phyloP scores from a whole-genome alignment of 2,113 vertebrate species.

The Oenanthe oenanthe region DNA sequence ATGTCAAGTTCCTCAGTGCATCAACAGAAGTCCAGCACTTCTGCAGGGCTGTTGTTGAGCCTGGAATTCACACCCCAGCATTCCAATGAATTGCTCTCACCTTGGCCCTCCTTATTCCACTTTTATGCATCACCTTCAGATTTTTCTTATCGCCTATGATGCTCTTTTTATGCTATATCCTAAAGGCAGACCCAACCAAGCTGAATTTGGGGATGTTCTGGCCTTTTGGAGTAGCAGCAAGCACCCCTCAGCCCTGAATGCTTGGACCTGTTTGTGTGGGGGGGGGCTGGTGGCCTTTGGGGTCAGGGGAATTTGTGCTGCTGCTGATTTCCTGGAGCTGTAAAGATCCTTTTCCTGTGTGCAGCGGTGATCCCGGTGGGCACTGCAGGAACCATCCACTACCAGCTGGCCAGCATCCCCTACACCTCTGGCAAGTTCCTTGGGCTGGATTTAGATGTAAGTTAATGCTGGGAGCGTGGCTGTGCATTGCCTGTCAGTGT shows the following conservation, averaged over 20 bases:
- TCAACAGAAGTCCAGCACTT: background rate
- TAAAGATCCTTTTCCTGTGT: rapidly evolving
- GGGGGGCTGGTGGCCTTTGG: background rate
- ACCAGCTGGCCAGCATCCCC: constrained; percentile 19
- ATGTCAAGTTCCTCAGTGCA: rapidly evolving
- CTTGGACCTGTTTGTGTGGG: background rate
- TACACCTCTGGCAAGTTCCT: background rate
- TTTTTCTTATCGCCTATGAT: rapidly evolving
- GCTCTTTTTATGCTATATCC: rapidly evolving
- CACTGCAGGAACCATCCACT: background rate
- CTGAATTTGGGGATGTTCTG: background rate
- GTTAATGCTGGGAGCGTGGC: background rate
- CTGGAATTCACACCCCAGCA: background rate
- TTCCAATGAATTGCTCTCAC: rapidly evolving
- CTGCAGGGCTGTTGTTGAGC: background rate
- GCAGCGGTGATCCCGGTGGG: background rate
- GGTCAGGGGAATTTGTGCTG: background rate
- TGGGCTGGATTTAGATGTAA: constrained; percentile 6
- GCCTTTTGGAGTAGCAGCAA: rapidly evolving
- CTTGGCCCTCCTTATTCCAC: rapidly evolving
- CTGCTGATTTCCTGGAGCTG: background rate
- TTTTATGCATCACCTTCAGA: too few relatives aligned
- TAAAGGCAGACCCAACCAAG: background rate
- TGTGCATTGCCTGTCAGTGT: background rate
- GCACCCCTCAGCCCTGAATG: background rate